These are phyloP conservation scores for Platyura marginata DNA, from an alignment of 1,140 invertebrate species.

Conservation along the genomic window DNA sequence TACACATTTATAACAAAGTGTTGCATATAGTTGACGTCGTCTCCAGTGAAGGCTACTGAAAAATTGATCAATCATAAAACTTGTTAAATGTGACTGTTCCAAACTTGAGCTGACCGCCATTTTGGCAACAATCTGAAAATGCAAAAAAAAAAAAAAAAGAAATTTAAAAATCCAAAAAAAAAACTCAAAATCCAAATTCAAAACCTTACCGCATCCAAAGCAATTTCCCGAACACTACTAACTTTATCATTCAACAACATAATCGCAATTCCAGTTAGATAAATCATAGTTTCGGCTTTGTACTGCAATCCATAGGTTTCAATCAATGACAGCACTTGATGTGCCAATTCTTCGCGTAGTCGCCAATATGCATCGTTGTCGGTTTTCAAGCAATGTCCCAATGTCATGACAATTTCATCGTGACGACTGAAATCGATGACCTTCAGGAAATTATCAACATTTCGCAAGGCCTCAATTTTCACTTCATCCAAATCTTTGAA, in stretches of 20 bases:
- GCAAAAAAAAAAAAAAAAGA: not conserved
- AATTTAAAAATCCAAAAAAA: not conserved
- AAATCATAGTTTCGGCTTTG: not conserved
- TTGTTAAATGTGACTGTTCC: not conserved
- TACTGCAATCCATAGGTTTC: not conserved
- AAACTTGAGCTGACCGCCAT: not conserved
- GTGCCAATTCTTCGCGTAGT: constrained; percentile 3
- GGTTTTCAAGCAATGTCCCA: constrained; percentile 1
- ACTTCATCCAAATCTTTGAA: constrained; percentile 4
- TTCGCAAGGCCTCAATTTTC: constrained; percentile 3
- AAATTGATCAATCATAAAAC: constrained; percentile 1
- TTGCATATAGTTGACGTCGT: not conserved
- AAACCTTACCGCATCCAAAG: constrained; percentile 2
- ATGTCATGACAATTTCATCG: not conserved
- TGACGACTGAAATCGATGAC: constrained; percentile 1
- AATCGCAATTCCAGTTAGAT: constrained; percentile 1
- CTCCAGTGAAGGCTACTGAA: not conserved
- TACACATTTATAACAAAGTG: not conserved
- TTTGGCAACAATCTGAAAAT: not conserved
- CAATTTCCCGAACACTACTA: constrained; percentile 3
- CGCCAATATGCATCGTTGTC: constrained; percentile 2
- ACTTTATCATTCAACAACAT: constrained; percentile 3
- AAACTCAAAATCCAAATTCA: not conserved
- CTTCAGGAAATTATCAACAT: constrained; percentile 3
- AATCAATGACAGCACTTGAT: constrained; percentile 1